Evolutionary conservation across 2,888 invertebrate species (phyloP), one percentile per base, ranked within the genome.

Genomic region (Trilocha varians): DNA sequence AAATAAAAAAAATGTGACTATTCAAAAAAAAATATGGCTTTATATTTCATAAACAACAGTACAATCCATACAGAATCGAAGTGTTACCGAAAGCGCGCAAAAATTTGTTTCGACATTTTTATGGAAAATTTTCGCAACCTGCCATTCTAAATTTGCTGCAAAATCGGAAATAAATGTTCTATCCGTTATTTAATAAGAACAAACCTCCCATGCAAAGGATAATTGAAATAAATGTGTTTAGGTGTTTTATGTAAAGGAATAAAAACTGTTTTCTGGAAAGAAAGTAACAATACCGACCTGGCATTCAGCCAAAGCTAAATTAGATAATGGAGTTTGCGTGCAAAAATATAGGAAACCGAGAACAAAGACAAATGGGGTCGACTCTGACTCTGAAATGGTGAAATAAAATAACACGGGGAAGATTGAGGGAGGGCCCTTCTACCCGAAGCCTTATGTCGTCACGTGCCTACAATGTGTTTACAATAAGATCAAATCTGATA

Each of bases 291-390:
- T 75, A 65, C 73, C 73, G 74, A 77, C 74, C 76, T 84, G 84
- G 84, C 83, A 79, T 78, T 78, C 76, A 73, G 80, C 83, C 84
- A 84, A 79, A 80, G 83, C 83, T 79, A 85, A 85, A 85, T 85
- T 85, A 85, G 83, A 84, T 85, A 85, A 85, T 85, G 84, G 84
- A 84, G 79, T 85, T 84, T 83, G 83, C 82, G 84, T 84, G 84
- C 84, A 83, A 85, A 85, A 85, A 84, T 83, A 85, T 84, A 85
- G 82, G 80, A 84, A 84, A 80, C 79, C 72, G 73, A 77, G 80
- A 85, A 85, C 84, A 85, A 83, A 84, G 84, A 84, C 83, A 83
- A 84, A 84, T 84, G 84, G 78, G 77, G 74, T 70, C 78, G 75
- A 70, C 75, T 78, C 65, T 76, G 74, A 73, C 71, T 77, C 73